Evolutionary conservation across 2,113 vertebrate species (phyloP), one percentile per base, ranked within the genome.

Genomic region (Enhydra lutris): DNA sequence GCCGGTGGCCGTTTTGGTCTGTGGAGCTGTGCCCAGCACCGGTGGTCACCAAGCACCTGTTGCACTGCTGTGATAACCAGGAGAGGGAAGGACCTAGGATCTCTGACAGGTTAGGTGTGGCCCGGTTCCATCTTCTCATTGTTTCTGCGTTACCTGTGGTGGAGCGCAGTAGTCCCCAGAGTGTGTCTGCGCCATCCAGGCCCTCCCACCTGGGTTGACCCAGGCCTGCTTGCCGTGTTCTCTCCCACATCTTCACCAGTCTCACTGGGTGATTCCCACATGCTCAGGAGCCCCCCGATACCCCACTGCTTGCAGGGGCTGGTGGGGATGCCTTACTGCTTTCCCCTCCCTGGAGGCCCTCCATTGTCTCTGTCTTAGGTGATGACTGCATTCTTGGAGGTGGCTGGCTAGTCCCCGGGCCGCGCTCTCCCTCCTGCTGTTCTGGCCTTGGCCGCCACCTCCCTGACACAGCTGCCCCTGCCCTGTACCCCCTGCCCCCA

Each of bases 401-500:
- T 4, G 87, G 34, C 52, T 9, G 29, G 67, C 71, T 14, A 20
- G 63, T 23, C 65, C 79, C 31, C 1, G 1, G 0, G 42, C 29
- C 18, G 4, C 4, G 9, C 45, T 39, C 13, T 52, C 50, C 39
- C 7, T 65, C 59, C 61, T 24, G 29, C 63, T 63, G 45, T 42
- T 45, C 45, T 45, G 67, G 59, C 84, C 52, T 74, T 55, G 36
- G 42, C 6, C 0, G 8, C 10, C 18, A 14, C 4, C 55, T 78
- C 15, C 63, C 18, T 55, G 17, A 36, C 20, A 67, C n/a, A 69
- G 67, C 67, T 69, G 67, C 67, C 67, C 34, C 18, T 20, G 34
- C 78, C 7, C 0, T 18, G 7, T 6, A 13, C 63, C 29, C 52
- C 20, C 3, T 3, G 1, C 31, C 67, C 24, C 10, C 42, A 2